Evolutionary conservation across 2,113 vertebrate genomes (phyloP), one percentile per base, ranked within the genome.

Genomic region (Acrocephalus arundinaceus): DNA sequence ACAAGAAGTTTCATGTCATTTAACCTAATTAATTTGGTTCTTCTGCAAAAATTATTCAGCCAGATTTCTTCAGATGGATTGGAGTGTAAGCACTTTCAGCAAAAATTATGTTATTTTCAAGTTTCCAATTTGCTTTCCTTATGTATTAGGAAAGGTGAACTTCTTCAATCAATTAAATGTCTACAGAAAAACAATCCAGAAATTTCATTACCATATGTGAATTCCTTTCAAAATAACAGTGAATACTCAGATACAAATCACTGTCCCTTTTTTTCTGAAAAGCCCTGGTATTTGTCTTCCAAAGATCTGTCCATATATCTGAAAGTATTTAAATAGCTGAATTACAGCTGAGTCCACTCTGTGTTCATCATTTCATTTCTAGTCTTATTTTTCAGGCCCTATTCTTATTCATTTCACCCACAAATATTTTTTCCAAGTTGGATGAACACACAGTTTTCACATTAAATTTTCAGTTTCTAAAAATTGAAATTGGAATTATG

Each of bases 21-120:
- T 93, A 76, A 81, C 27, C 21, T 90, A 93, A 95, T 89, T 79
- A 87, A 77, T 90, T 85, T 77, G 58, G 18, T 94, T 70, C 51
- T 85, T 85, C 85, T 35, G 28, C 0, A 65, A 87, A 91, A 85
- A 37, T 61, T 68, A 82, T 65, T 68, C 21, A 49, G 70, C 46
- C 58, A 76, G 54, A 76, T 58, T 89, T 87, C 71, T 93, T 76
- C 54, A 87, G 79, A 87, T 87, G 54, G 55, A 87, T 87, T 76
- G 49, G 54, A 77, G 30, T 39, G 27, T 59, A 85, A 90, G 68
- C 55, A 59, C 11, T 80, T 94, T 67, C 59, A 93, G 27, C 20
- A 91, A 74, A 57, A 94, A 80, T 79, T 82, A 70, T 48, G 8
- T 61, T 85, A 31, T 35, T 27, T 58, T 94, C 58, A 70, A n/a